Evolutionary conservation across 2,113 vertebrate species (phyloP).

Genomic region (Etia nguti): DNA sequence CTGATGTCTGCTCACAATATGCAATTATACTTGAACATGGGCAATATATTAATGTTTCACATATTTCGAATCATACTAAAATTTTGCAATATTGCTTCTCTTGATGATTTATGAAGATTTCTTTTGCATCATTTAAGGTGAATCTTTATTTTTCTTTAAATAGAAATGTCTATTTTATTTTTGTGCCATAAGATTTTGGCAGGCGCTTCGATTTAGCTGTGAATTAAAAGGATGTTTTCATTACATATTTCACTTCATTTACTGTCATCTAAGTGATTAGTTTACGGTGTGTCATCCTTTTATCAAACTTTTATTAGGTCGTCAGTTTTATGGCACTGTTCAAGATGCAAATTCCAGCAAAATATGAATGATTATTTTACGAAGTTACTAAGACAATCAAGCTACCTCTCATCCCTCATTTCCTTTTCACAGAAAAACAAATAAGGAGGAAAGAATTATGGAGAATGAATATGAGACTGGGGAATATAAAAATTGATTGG

Average conservation of each 20-base stretch:
- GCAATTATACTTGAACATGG: constrained; percentile 24
- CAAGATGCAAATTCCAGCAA: background rate
- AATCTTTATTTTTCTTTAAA: background rate
- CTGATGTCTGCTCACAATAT: constrained; percentile 1
- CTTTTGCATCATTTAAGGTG: background rate
- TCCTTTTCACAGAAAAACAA: constrained; percentile 52
- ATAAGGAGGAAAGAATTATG: constrained; percentile 30
- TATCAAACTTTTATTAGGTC: background rate
- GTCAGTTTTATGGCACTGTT: background rate
- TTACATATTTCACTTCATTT: background rate
- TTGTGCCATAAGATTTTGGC: background rate
- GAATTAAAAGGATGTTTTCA: background rate
- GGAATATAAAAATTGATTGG: constrained; percentile 92
- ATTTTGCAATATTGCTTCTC: background rate
- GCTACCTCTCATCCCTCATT: constrained; percentile 3
- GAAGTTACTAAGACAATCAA: background rate
- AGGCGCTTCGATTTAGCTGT: background rate
- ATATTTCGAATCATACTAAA: background rate
- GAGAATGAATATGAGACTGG: constrained; percentile 77
- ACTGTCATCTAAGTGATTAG: background rate
- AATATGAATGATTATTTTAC: background rate
- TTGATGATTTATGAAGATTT: background rate
- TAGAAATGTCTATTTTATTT: background rate
- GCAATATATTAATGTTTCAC: constrained; percentile 11
- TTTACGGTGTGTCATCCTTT: background rate